A percentile compares a stretch with the other conserved stretches of the same genome.
Conservation (phyloP, 2,113 vertebrate genomes). For the Apus apus region DNA sequence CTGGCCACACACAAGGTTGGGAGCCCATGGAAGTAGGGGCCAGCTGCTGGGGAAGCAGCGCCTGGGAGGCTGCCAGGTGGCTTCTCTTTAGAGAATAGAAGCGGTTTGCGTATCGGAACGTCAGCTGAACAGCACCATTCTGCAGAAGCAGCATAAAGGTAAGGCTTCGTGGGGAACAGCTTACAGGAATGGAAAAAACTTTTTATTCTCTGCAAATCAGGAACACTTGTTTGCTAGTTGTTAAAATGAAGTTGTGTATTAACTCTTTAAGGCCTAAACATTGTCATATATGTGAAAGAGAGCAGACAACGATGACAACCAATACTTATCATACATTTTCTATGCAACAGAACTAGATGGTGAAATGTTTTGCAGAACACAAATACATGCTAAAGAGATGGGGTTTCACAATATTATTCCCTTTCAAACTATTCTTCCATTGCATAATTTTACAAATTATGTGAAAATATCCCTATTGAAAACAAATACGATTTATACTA, state of each 20-base stretch:
- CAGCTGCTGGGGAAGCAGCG: neutral
- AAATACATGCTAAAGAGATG: slow-evolving; percentile 1
- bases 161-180: neutral
- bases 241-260: neutral
- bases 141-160: neutral
- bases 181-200: neutral
- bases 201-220: slow-evolving; percentile 29
- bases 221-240: neutral
- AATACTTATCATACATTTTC: neutral
- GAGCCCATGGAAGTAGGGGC: neutral
- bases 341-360: neutral
- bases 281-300: neutral
- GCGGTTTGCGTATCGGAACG: accelerated
- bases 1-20: neutral
- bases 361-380: neutral
- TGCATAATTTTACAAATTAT: slow-evolving; percentile 36
- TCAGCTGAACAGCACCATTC: neutral
- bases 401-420: slow-evolving; percentile 11
- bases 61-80: accelerated
- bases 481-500: slow-evolving; percentile 3
- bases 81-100: neutral
- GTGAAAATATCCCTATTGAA: slow-evolving; percentile 46
- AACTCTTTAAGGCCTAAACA: neutral
- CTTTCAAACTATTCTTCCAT: slow-evolving; percentile 33
- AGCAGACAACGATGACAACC: accelerated